These are phyloP conservation scores for Yponomeuta malinellus DNA, from an alignment of 2,888 invertebrate genomes.

Conservation along the genomic window DNA sequence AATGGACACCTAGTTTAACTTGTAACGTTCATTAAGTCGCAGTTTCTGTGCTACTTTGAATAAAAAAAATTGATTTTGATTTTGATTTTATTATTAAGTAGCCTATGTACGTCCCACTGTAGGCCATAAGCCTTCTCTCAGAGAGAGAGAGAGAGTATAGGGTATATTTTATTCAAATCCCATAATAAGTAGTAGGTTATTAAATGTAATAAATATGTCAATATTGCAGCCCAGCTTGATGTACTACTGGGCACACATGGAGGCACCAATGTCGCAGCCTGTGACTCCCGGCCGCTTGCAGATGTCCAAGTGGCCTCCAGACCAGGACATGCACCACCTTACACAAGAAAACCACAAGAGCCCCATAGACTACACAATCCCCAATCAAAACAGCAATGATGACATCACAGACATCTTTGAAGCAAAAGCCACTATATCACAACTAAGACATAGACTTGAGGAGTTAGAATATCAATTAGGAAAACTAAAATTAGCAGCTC, in stretches of 20 bases:
- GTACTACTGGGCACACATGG: conserved; percentile 94
- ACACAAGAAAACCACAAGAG: conserved; percentile 39
- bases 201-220: no score
- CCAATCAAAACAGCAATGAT: conserved; percentile 54
- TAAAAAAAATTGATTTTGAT: no score
- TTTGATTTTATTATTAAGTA: no score
- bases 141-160: no score
- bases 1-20: no score
- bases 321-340: conserved; percentile 39
- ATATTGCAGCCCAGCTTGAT: conserved; percentile 86
- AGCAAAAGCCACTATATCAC: conserved; percentile 54
- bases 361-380: conserved; percentile 42
- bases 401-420: conserved; percentile 56
- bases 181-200: no score
- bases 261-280: conserved; percentile 79
- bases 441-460: conserved; percentile 52
- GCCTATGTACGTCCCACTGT: no score
- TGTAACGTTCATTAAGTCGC: no score
- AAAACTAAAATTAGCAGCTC: conserved; percentile 49
- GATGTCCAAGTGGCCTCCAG: conserved; percentile 84
- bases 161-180: no score
- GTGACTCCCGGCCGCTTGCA: conserved; percentile 85
- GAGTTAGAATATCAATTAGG: conserved; percentile 60
- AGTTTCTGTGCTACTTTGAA: no score
- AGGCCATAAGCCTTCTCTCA: no score